A percentile compares a stretch with the other conserved stretches of the same genome.
Conservation (phyloP, 1,140 invertebrate genomes). For the Galendromus occidentalis region DNA sequence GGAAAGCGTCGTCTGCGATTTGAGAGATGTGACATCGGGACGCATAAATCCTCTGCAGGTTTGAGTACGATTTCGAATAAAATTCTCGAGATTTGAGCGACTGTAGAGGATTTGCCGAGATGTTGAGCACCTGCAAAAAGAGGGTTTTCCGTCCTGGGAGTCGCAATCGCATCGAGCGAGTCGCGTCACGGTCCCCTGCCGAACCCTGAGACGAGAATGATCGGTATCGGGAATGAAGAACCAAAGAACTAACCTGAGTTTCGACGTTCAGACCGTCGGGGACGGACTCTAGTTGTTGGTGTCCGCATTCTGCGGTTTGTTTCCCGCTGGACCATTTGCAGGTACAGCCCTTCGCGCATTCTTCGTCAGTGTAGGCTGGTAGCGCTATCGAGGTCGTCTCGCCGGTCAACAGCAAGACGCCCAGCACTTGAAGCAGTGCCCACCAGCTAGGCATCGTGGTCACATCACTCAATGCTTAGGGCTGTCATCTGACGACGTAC, state of each 20-base stretch:
- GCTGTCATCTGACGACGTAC: too few species aligned
- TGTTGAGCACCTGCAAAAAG: slow-evolving; percentile 59
- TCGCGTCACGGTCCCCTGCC: too few species aligned
- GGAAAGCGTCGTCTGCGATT: slow-evolving; percentile 42
- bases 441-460: too few species aligned
- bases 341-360: slow-evolving; percentile 48
- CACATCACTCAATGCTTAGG: too few species aligned
- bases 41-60: slow-evolving; percentile 63
- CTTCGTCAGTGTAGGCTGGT: background rate
- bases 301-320: slow-evolving; percentile 64
- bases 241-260: slow-evolving; percentile 38
- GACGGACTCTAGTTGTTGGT: slow-evolving; percentile 53
- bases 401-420: too few species aligned
- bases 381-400: too few species aligned
- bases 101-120: slow-evolving; percentile 63
- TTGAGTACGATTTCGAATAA: slow-evolving; percentile 49
- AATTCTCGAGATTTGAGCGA: slow-evolving; percentile 59
- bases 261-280: slow-evolving; percentile 58
- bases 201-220: too few species aligned
- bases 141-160: too few species aligned
- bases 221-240: too few species aligned
- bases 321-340: slow-evolving; percentile 85
- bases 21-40: slow-evolving; percentile 55
- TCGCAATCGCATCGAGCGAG: too few species aligned
- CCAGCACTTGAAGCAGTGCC: too few species aligned